Evolutionary conservation across 2,888 invertebrate genomes (phyloP).

Genomic region (Thecophora atra): DNA sequence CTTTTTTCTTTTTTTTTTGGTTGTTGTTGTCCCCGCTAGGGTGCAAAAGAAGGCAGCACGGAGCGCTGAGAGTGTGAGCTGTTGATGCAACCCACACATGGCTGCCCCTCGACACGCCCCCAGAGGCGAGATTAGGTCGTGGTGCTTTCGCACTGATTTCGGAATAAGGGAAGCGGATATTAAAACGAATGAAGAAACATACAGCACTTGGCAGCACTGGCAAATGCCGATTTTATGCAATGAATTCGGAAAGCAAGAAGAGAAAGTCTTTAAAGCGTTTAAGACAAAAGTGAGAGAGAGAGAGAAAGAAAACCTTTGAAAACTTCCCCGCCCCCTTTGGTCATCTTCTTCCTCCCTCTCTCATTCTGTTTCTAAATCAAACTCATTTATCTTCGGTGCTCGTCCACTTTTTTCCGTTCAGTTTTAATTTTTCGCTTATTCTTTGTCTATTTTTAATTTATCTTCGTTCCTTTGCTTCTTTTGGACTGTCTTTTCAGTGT

Average conservation of each 20-base stretch:
- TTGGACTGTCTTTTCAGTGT: background rate
- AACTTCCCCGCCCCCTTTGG: too few relatives aligned
- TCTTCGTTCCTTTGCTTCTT: background rate
- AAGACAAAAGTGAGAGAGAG: too few relatives aligned
- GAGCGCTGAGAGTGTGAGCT: too few relatives aligned
- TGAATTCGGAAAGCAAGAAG: background rate
- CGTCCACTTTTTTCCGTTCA: background rate
- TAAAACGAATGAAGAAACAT: slow-evolving; percentile 6
- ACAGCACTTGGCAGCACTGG: background rate
- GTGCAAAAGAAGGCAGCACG: too few relatives aligned
- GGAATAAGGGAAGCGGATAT: slow-evolving; percentile 18
- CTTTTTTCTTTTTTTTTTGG: too few relatives aligned
- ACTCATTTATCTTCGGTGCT: background rate
- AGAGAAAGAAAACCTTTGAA: too few relatives aligned
- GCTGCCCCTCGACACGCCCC: too few relatives aligned
- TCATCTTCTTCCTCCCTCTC: too few relatives aligned
- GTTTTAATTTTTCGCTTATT: background rate
- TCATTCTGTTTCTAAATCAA: background rate
- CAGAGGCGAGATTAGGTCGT: background rate
- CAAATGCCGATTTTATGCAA: background rate
- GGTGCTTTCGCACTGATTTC: slow-evolving; percentile 7
- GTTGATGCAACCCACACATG: too few relatives aligned
- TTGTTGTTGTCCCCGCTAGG: too few relatives aligned
- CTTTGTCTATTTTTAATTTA: background rate
- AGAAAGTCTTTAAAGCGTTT: background rate